These are phyloP conservation scores for Pagrus major DNA, from an alignment of 2,113 vertebrate genomes.

Conservation along the genomic window DNA sequence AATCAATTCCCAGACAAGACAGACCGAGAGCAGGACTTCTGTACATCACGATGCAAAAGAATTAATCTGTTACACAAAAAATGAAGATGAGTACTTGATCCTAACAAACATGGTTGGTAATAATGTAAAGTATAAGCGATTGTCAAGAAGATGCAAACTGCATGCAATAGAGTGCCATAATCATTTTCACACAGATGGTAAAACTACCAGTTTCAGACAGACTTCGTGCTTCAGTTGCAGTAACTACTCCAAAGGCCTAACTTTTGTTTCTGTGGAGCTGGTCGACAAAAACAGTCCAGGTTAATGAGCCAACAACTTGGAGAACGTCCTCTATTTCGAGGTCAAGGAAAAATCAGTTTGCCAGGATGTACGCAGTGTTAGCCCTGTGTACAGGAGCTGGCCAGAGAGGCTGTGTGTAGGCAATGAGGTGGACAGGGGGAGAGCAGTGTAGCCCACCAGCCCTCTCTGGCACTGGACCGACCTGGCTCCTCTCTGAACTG, in stretches of 20 bases:
- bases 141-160: neutral
- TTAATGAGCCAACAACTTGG: conserved; percentile 60
- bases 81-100: neutral
- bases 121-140: neutral
- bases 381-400: conserved; percentile 58
- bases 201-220: neutral
- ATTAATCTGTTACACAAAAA: neutral
- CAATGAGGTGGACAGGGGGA: conserved; percentile 68
- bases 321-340: conserved; percentile 81
- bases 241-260: neutral
- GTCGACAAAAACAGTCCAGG: conserved; percentile 20
- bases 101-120: neutral
- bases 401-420: conserved; percentile 65
- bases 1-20: neutral
- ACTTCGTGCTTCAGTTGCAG: neutral
- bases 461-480: conserved; percentile 72
- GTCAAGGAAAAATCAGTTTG: conserved; percentile 80
- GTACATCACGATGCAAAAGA: neutral
- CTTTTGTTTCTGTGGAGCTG: conserved; percentile 26
- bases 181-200: neutral
- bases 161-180: too few species aligned
- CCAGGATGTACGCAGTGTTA: conserved; percentile 73
- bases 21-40: neutral
- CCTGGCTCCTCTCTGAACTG: conserved; percentile 70
- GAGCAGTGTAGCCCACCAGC: conserved; percentile 56